A percentile compares a stretch with the other conserved stretches of the same genome.
These are phyloP conservation scores for Rhabdomys dilectus DNA, from an alignment of 2,113 vertebrate species.

Conservation along the genomic window DNA sequence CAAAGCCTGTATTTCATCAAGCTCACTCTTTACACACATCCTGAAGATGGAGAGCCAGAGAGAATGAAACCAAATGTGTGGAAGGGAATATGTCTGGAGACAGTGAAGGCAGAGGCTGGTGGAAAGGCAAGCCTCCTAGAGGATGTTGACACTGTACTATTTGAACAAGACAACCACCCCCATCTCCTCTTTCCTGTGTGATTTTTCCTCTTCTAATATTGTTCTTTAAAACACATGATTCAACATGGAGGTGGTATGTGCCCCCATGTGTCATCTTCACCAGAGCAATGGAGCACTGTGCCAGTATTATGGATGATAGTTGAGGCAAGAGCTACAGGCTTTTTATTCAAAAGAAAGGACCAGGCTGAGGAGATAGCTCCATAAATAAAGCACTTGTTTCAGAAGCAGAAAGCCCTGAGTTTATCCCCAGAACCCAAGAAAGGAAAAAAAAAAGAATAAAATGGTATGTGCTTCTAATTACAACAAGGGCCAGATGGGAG, in stretches of 20 bases:
- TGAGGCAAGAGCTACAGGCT: background rate
- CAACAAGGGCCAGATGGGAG: background rate
- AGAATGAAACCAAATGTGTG: background rate
- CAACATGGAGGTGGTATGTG: background rate
- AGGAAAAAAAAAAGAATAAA: background rate
- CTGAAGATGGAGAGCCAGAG: background rate
- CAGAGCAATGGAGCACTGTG: background rate
- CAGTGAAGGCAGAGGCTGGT: background rate
- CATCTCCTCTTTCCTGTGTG: background rate
- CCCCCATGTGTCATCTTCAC: background rate
- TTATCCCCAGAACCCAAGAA: background rate
- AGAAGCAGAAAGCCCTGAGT: no score
- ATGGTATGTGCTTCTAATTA: background rate
- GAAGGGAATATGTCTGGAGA: background rate
- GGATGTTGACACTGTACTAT: accelerated
- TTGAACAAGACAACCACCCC: background rate
- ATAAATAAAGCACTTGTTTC: background rate
- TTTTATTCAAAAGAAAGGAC: background rate
- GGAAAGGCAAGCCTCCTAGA: background rate
- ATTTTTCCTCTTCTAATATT: background rate
- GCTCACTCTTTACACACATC: background rate
- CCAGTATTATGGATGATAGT: background rate
- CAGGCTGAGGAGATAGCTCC: background rate
- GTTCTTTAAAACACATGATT: background rate
- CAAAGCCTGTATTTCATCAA: background rate